Percentiles rank a stretch among this genome's conserved stretches.
Conservation (phyloP, 1,140 invertebrate species). For the Heliconius hermathena region DNA sequence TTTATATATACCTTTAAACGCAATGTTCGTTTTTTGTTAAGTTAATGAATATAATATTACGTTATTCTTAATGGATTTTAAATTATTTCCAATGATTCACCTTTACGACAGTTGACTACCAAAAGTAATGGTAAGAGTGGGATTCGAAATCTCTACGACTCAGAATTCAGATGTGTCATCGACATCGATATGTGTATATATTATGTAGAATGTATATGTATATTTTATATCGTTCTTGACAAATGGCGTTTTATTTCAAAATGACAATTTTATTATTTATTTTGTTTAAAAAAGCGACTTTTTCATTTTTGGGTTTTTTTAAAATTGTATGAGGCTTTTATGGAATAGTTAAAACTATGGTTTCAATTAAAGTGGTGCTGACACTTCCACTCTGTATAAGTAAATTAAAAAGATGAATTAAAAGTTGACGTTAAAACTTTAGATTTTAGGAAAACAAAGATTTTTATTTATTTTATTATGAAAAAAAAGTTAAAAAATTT, state of each 20-base stretch:
- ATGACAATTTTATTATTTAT: too few species aligned
- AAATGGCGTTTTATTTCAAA: too few species aligned
- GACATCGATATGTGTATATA: constrained; percentile 35
- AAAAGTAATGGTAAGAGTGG: constrained; percentile 29
- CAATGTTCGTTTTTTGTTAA: neutral
- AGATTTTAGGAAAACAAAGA: neutral
- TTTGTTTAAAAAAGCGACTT: too few species aligned
- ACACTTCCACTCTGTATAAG: too few species aligned
- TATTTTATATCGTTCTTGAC: neutral
- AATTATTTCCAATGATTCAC: constrained; percentile 43
- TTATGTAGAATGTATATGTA: neutral
- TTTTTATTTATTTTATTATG: neutral
- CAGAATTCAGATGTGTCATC: constrained; percentile 61
- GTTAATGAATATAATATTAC: neutral
- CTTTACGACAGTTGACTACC: constrained; percentile 32
- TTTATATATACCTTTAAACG: neutral
- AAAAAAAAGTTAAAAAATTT: too few species aligned
- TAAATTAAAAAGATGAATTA: neutral
- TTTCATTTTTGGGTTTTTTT: too few species aligned
- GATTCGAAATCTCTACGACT: constrained; percentile 34
- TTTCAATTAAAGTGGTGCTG: too few species aligned
- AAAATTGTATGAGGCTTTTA: too few species aligned
- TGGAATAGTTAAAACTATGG: too few species aligned
- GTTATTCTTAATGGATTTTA: constrained; percentile 38
- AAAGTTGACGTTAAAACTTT: neutral